Evolutionary conservation across 1,140 invertebrate genomes (phyloP).

Genomic region (Rhopalosiphum padi): DNA sequence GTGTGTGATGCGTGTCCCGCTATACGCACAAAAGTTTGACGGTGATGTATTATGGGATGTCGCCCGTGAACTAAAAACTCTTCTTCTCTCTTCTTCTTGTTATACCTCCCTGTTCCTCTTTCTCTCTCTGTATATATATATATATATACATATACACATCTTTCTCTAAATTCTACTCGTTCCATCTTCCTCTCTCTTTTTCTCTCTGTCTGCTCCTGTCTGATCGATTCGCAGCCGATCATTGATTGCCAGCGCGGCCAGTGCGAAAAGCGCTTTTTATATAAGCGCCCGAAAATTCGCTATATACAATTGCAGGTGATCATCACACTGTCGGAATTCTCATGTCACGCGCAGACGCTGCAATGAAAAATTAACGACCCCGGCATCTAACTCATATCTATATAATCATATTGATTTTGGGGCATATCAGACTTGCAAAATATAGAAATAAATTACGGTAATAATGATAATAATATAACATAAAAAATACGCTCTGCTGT

Average conservation of each 20-base stretch:
- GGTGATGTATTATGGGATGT: neutral
- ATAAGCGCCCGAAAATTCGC: neutral
- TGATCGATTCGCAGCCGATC: neutral
- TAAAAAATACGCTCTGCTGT: neutral
- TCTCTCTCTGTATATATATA: no score
- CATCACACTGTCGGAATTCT: neutral
- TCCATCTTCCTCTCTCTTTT: neutral
- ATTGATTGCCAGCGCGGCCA: neutral
- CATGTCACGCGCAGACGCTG: neutral
- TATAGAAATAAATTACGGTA: neutral
- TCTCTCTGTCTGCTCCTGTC: neutral
- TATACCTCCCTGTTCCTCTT: neutral
- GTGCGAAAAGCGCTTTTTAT: neutral
- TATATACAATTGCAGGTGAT: neutral
- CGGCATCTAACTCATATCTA: neutral
- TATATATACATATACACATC: neutral
- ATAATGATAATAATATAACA: neutral
- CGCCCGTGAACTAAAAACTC: neutral
- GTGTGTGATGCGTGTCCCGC: neutral
- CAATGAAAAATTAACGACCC: neutral
- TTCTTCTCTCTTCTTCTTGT: neutral
- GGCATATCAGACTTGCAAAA: neutral
- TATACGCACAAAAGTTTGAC: conserved; percentile 9
- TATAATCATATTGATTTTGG: neutral
- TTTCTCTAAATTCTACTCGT: neutral